Evolutionary conservation across 2,888 invertebrate genomes (phyloP).

Genomic region (Leucophora obtusa): DNA sequence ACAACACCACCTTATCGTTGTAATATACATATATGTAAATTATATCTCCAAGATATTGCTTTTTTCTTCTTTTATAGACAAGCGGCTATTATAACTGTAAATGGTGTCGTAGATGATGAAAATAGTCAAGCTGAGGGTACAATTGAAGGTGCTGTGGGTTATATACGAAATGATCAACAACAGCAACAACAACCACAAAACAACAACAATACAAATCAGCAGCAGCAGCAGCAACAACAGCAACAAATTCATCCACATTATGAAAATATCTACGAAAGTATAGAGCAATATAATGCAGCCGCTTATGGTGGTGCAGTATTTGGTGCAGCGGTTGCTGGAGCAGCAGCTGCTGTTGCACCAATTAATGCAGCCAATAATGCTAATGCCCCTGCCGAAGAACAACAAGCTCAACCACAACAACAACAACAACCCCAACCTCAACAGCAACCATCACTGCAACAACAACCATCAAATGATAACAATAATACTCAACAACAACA

Average conservation of each 20-base stretch:
- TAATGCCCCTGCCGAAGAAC: constrained; percentile 69
- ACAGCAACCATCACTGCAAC: constrained; percentile 43
- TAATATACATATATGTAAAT: too few species aligned
- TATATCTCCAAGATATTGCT: too few species aligned
- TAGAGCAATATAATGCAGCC: constrained; percentile 77
- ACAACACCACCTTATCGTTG: too few species aligned
- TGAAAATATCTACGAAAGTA: constrained; percentile 81
- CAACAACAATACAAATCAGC: constrained; percentile 58
- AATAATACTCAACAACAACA: constrained; percentile 61
- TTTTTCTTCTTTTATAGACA: constrained; percentile 49
- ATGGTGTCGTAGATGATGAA: constrained; percentile 79
- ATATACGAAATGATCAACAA: constrained; percentile 71
- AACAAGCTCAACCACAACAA: constrained; percentile 53
- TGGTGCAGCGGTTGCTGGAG: constrained; percentile 66
- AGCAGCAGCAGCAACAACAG: constrained; percentile 69
- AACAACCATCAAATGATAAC: constrained; percentile 34
- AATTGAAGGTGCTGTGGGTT: constrained; percentile 80
- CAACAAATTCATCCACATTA: constrained; percentile 78
- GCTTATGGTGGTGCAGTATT: constrained; percentile 68
- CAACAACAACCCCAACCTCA: constrained; percentile 63
- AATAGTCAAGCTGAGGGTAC: constrained; percentile 81
- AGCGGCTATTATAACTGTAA: constrained; percentile 70
- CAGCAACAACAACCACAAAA: constrained; percentile 64
- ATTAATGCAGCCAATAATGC: constrained; percentile 73
- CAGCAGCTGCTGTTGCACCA: constrained; percentile 68